Evolutionary conservation across 2,797 vertebrate species (phyloP).

Genomic region (Xiphorhynchus erythropygius): DNA sequence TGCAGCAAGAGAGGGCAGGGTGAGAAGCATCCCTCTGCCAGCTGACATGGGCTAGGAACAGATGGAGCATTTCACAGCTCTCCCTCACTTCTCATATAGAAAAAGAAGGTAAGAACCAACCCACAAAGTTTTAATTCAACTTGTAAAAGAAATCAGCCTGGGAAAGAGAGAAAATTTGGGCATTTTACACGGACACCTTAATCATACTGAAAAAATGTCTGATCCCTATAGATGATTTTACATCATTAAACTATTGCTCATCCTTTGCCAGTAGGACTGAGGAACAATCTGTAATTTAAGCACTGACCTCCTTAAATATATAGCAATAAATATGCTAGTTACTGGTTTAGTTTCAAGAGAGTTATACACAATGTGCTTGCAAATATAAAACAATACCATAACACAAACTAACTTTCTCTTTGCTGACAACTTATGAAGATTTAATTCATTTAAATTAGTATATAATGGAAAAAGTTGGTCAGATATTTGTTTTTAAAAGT

Average conservation of each 20-base stretch:
- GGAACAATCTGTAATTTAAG: background rate
- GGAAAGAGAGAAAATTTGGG: background rate
- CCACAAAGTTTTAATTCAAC: slow-evolving; percentile 52
- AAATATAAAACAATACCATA: background rate
- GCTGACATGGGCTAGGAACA: slow-evolving; percentile 46
- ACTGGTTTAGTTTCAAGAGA: background rate
- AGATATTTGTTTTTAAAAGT: background rate
- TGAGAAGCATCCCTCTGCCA: slow-evolving; percentile 40
- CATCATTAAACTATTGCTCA: background rate
- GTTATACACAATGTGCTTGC: background rate
- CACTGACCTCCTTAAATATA: background rate
- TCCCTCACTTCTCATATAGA: slow-evolving; percentile 37
- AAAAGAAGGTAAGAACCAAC: slow-evolving; percentile 55
- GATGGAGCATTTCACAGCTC: slow-evolving; percentile 57
- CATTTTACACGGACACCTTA: background rate
- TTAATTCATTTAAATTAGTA: background rate
- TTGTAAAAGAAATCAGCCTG: slow-evolving; percentile 10
- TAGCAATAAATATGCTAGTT: background rate
- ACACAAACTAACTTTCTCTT: background rate
- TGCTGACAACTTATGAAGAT: background rate
- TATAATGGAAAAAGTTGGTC: background rate
- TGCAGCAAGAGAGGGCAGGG: slow-evolving; percentile 42
- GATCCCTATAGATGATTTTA: background rate
- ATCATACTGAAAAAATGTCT: background rate
- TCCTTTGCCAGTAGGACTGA: background rate